Conservation (phyloP, 2,797 vertebrate genomes). For the Otolemur crassicaudatus region DNA sequence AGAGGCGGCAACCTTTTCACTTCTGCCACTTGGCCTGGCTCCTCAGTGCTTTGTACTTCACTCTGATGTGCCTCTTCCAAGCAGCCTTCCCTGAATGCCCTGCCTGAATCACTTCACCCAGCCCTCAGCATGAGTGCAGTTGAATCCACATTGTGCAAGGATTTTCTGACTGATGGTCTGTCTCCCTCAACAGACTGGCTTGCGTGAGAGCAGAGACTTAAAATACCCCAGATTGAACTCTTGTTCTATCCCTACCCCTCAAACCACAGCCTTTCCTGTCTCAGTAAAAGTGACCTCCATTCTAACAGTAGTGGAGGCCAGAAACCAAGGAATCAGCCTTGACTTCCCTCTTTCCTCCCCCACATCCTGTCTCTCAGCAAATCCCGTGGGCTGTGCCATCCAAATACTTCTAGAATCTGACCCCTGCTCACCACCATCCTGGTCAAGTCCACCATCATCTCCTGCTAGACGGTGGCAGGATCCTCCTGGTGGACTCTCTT, state of each 20-base stretch:
- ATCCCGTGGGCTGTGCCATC: not conserved
- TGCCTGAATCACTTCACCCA: not conserved
- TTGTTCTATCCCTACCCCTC: accelerated
- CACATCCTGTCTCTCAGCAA: not conserved
- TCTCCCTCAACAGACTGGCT: not conserved
- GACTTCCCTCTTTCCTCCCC: not conserved
- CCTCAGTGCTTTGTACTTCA: not conserved
- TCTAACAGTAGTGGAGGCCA: not conserved
- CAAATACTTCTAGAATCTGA: not conserved
- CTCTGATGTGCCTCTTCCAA: not conserved
- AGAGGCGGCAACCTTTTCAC: not conserved
- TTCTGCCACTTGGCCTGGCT: accelerated
- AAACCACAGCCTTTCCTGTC: constrained; percentile 30
- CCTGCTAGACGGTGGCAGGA: too few species aligned
- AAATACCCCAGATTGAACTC: not conserved
- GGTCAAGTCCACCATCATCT: accelerated
- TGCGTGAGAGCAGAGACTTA: not conserved
- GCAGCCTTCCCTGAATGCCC: constrained; percentile 2
- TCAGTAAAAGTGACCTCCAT: not conserved
- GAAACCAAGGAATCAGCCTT: not conserved
- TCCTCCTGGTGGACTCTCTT: not conserved
- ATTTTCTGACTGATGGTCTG: not conserved
- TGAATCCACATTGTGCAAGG: not conserved
- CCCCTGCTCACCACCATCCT: accelerated
- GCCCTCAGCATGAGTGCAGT: not conserved